phyloP scores from a whole-genome alignment of 2,797 vertebrate species.

The Otus scops region DNA sequence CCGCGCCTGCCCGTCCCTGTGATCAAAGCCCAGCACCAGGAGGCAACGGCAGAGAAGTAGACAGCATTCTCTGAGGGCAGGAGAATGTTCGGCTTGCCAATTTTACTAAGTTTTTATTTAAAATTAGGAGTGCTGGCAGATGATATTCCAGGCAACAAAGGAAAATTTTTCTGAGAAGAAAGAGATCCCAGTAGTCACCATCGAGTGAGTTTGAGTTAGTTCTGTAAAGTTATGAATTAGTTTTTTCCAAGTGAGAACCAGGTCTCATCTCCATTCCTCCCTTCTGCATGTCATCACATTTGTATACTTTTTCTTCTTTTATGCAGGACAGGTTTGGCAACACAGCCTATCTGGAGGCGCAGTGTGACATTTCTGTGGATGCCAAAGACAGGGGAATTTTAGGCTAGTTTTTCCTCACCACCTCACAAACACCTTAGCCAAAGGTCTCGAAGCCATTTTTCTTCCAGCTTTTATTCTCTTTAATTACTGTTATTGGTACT shows the following conservation, averaged over 20 bases:
- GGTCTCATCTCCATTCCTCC: background rate
- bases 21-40: background rate
- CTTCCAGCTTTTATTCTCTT: background rate
- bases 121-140: background rate
- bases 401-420: background rate
- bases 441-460: background rate
- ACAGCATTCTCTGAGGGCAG: background rate
- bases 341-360: background rate
- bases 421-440: background rate
- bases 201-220: background rate
- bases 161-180: background rate
- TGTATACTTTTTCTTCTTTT: background rate
- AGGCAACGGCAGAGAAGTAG: background rate
- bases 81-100: background rate
- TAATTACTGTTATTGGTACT: background rate
- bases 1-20: fast-evolving
- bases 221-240: background rate
- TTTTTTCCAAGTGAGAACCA: background rate
- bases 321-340: background rate
- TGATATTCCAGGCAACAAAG: background rate
- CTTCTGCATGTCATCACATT: background rate
- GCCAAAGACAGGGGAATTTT: background rate
- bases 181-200: background rate
- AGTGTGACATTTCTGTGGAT: background rate
- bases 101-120: background rate